A percentile compares a stretch with the other conserved stretches of the same genome.
These are phyloP conservation scores for Oscheius sp. DNA, from an alignment of 2,888 invertebrate genomes.

Conservation along the genomic window DNA sequence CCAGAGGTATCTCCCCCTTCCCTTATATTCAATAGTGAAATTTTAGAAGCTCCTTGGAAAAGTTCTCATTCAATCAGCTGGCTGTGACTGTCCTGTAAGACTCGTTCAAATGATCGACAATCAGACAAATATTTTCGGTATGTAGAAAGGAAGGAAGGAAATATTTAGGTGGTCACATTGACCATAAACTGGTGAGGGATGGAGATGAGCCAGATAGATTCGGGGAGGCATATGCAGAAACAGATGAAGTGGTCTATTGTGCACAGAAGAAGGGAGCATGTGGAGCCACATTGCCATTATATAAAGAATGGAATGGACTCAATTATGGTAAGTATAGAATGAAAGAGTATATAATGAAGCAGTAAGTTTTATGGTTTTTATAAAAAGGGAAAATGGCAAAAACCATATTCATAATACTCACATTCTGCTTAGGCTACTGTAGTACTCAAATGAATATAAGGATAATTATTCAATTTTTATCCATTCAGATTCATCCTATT, in stretches of 20 bases:
- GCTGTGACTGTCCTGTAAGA: background rate
- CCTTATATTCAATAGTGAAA: background rate
- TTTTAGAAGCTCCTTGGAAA: background rate
- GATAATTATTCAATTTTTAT: background rate
- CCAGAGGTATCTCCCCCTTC: background rate
- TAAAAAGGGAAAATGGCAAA: too few relatives aligned
- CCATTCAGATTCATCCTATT: background rate
- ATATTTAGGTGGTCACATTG: background rate
- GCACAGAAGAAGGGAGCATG: background rate
- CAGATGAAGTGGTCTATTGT: constrained; percentile 1
- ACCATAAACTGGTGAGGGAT: background rate
- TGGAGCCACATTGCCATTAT: background rate
- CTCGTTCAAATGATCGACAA: background rate
- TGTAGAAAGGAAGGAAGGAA: background rate
- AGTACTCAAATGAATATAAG: background rate
- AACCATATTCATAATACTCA: too few relatives aligned
- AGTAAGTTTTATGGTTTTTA: too few relatives aligned
- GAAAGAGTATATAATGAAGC: too few relatives aligned
- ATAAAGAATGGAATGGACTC: background rate
- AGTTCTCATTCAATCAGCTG: background rate
- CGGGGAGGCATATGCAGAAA: background rate
- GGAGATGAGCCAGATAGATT: background rate
- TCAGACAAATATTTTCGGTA: background rate
- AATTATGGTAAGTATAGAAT: background rate
- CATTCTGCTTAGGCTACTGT: too few relatives aligned